These are phyloP conservation scores for Hirtodrosophila alboralis DNA, from an alignment of 2,888 invertebrate genomes.

Conservation along the genomic window DNA sequence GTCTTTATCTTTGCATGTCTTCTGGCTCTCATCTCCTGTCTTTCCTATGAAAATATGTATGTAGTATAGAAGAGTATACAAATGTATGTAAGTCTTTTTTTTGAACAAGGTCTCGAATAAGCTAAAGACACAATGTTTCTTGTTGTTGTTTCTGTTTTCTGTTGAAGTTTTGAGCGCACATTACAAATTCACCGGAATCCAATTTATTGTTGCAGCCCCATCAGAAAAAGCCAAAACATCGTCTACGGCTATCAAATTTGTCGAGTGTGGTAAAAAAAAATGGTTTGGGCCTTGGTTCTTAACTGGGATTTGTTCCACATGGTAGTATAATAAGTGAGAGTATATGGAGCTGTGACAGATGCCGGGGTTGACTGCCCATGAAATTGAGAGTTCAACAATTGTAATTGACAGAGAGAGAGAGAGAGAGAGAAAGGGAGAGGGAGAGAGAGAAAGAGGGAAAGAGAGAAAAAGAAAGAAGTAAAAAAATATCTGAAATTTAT, in stretches of 20 bases:
- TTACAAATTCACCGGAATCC: conserved; percentile 76
- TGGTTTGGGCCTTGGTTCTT: conserved; percentile 8
- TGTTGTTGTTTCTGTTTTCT: conserved; percentile 42
- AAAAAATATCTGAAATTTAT: too few relatives aligned
- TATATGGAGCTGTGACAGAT: conserved; percentile 22
- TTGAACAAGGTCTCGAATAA: conserved; percentile 39
- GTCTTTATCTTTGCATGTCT: conserved; percentile 38
- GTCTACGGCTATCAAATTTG: conserved; percentile 57
- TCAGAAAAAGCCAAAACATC: conserved; percentile 44
- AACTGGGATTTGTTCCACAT: conserved; percentile 19
- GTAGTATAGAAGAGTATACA: conserved; percentile 2
- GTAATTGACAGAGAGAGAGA: conserved; percentile 17
- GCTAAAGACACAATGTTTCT: conserved; percentile 35
- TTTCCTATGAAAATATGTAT: conserved; percentile 59
- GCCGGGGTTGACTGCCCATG: conserved; percentile 12
- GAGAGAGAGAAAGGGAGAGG: too few relatives aligned
- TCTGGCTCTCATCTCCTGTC: conserved; percentile 33
- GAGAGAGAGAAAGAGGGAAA: too few relatives aligned
- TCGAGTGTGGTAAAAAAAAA: conserved; percentile 41
- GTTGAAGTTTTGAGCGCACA: conserved; percentile 67
- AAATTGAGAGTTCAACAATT: conserved; percentile 16
- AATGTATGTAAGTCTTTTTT: conserved; percentile 8
- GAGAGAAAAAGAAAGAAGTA: too few relatives aligned
- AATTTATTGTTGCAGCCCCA: conserved; percentile 70
- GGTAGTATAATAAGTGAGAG: conserved; percentile 7